Evolutionary conservation across 2,113 vertebrate genomes (phyloP).

Genomic region (Hippotragus niger): DNA sequence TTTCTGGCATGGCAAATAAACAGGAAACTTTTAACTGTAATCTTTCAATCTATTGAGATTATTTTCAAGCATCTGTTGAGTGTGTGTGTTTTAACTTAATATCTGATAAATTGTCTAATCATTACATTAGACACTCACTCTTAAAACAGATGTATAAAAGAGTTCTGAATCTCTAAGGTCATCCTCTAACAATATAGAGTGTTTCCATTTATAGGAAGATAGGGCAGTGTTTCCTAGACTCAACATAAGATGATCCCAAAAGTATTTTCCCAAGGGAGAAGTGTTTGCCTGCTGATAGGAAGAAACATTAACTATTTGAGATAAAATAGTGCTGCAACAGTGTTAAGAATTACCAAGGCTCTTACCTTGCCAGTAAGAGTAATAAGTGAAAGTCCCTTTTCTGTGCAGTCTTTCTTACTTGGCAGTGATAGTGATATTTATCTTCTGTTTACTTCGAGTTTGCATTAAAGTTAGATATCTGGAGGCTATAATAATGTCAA

Average conservation of each 20-base stretch:
- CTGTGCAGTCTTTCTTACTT: not conserved
- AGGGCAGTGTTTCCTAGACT: not conserved
- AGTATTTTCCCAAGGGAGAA: not conserved
- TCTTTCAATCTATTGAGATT: not conserved
- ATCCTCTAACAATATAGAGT: not conserved
- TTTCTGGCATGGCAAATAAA: not conserved
- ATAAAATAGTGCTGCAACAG: not conserved
- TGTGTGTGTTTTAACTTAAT: not conserved
- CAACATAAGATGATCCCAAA: not conserved
- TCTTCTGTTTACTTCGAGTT: not conserved
- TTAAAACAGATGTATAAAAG: not conserved
- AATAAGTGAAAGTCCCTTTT: not conserved
- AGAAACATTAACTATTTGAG: not conserved
- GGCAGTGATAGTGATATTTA: not conserved
- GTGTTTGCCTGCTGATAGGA: not conserved
- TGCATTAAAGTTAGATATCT: not conserved
- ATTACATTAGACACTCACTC: not conserved
- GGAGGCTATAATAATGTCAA: not conserved
- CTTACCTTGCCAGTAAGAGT: not conserved
- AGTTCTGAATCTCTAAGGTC: not conserved
- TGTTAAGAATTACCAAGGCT: not conserved
- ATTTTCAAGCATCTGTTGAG: not conserved
- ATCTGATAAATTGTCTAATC: not conserved
- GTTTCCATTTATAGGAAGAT: not conserved
- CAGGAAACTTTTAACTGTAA: not conserved